Evolutionary conservation across 2,113 vertebrate genomes (phyloP).

Genomic region (Neomonachus schauinslandi): DNA sequence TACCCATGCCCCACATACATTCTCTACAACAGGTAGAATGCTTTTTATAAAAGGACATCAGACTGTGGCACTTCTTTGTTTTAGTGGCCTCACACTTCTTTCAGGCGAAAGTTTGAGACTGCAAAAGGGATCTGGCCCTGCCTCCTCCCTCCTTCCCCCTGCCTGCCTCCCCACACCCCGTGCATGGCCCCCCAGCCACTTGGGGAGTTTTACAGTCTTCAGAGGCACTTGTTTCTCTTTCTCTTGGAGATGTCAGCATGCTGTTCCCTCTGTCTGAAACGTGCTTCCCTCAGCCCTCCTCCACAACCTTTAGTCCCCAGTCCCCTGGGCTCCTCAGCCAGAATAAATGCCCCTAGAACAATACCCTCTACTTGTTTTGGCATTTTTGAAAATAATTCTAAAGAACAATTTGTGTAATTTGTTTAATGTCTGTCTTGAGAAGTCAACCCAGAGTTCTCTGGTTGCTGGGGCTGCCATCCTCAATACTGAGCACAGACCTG

Average conservation of each 20-base stretch:
- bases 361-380: neutral
- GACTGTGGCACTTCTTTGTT: neutral
- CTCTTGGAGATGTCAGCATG: neutral
- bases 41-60: neutral
- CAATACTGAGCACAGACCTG: neutral
- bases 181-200: too few relatives aligned
- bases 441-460: neutral
- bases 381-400: neutral
- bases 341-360: neutral
- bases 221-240: neutral
- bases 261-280: neutral
- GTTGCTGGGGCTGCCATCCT: neutral
- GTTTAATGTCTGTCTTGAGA: neutral
- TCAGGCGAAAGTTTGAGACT: neutral
- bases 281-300: neutral
- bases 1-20: neutral
- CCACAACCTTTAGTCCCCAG: neutral
- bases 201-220: neutral
- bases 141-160: neutral
- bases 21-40: neutral
- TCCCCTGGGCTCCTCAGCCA: neutral
- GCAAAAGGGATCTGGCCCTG: neutral
- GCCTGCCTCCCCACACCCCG: neutral
- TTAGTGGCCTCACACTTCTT: neutral
- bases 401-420: neutral